phyloP scores from a whole-genome alignment of 2,888 invertebrate species.

The Polydrusus tereticollis region DNA sequence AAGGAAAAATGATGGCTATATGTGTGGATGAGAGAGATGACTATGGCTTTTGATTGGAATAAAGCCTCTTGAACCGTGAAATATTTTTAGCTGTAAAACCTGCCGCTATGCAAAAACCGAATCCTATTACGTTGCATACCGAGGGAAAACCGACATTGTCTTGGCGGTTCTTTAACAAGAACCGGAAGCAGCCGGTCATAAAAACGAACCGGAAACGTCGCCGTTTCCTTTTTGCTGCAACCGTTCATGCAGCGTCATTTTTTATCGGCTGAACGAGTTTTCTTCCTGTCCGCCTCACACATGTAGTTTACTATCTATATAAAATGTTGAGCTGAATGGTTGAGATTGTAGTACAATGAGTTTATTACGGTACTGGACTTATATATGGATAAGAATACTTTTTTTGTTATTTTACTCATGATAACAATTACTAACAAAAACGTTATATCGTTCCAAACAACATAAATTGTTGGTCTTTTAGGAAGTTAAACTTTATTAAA shows the following conservation, averaged over 20 bases:
- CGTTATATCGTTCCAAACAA: neutral
- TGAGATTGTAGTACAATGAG: too few relatives aligned
- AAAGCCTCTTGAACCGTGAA: neutral
- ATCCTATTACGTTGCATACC: neutral
- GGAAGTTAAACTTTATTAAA: constrained; percentile 13
- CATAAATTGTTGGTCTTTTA: constrained; percentile 1
- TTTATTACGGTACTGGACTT: too few relatives aligned
- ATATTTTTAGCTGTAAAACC: neutral
- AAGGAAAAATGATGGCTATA: neutral
- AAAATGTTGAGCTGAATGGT: too few relatives aligned
- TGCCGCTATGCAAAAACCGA: neutral
- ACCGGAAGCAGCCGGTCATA: constrained; percentile 17
- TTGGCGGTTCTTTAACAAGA: constrained; percentile 18
- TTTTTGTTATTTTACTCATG: too few relatives aligned
- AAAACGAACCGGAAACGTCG: constrained; percentile 25
- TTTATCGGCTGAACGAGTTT: constrained; percentile 17
- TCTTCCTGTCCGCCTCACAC: constrained; percentile 3
- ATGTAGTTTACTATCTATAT: neutral
- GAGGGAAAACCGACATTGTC: constrained; percentile 11
- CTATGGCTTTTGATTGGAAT: too few relatives aligned
- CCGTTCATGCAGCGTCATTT: constrained; percentile 21
- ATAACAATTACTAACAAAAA: neutral
- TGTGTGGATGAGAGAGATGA: neutral
- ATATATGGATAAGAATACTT: too few relatives aligned
- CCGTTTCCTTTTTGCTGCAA: constrained; percentile 20